Evolutionary conservation across 2,113 vertebrate species (phyloP), one percentile per base, ranked within the genome.

Genomic region (Sylvicapra grimmia): DNA sequence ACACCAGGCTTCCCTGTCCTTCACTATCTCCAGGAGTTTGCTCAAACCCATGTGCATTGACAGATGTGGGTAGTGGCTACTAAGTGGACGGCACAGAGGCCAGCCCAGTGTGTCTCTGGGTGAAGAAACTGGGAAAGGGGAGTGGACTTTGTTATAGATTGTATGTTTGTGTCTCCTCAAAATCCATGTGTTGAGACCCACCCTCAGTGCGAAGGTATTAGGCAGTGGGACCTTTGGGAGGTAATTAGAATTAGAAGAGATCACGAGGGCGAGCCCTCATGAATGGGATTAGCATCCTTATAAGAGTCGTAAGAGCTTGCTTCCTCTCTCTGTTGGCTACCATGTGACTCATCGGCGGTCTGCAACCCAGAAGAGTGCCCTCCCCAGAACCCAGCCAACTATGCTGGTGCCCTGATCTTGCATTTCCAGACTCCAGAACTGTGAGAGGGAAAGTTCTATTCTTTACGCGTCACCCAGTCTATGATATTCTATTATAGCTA

Each of bases 291-390:
- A 40, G 65, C 12, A 31, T 33, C 65, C 92, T 31, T 31, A 2
- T 15, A 77, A 79, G 15, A 75, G 31, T 59, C 53, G 19, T 14
- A 27, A 14, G 68, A 47, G 44, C 18, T 44, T 29, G 47, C 47
- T 53, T 63, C 33, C n/a, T 90, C 65, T 75, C 63, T 54, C 14
- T 0, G 54, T 47, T 51, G 36, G 31, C 86, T 27, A 8, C 33
- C 33, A 16, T 8, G 6, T 85, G 63, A 90, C 27, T 47, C 1
- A 12, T 6, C 0, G 0, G 21, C 8, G 1, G 65, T 29, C 82
- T 63, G 54, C 4, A 61, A n/a, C 29, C 40, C 3, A 1, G 47
- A 79, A 53, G 47, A 44, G 12, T 14, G 19, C 29, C 23, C 94
- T 59, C 15, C n/a, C 54, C 29, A 23, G 65, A 47, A 11, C 47